Conservation (phyloP, 2,797 vertebrate genomes). For the Euphonia xanthogaster region DNA sequence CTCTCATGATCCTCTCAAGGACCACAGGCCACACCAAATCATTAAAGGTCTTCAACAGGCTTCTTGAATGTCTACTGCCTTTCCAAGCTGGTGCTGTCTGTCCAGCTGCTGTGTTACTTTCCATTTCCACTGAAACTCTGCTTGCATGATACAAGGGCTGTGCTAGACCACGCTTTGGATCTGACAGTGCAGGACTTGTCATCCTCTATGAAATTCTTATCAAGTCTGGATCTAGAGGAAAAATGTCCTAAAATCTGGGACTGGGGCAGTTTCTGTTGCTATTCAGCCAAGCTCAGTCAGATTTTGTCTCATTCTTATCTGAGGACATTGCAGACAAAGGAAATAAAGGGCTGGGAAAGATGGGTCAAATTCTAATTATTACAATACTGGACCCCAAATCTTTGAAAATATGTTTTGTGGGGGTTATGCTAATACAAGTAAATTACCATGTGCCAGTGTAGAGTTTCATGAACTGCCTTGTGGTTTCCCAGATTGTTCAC, state of each 20-base stretch:
- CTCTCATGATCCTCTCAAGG: neutral
- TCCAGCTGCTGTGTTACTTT: neutral
- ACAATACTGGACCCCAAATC: neutral
- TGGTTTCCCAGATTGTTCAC: neutral
- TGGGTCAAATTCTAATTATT: neutral
- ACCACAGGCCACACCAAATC: neutral
- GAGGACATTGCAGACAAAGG: neutral
- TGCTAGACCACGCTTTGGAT: neutral
- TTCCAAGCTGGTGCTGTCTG: neutral
- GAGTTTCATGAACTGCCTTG: neutral
- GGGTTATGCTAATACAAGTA: neutral
- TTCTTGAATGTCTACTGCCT: neutral
- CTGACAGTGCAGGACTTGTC: neutral
- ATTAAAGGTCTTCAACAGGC: neutral
- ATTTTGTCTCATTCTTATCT: neutral
- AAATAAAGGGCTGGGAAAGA: neutral
- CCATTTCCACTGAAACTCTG: neutral
- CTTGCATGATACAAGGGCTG: neutral
- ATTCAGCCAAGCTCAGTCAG: neutral
- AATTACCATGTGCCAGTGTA: accelerated
- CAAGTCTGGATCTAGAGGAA: neutral
- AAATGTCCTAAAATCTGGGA: neutral
- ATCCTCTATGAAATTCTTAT: neutral
- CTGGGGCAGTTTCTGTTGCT: neutral
- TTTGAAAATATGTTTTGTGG: neutral